Evolutionary conservation across 1,140 invertebrate genomes (phyloP), one percentile per base, ranked within the genome.

Genomic region (Drosophila parabipectinata): DNA sequence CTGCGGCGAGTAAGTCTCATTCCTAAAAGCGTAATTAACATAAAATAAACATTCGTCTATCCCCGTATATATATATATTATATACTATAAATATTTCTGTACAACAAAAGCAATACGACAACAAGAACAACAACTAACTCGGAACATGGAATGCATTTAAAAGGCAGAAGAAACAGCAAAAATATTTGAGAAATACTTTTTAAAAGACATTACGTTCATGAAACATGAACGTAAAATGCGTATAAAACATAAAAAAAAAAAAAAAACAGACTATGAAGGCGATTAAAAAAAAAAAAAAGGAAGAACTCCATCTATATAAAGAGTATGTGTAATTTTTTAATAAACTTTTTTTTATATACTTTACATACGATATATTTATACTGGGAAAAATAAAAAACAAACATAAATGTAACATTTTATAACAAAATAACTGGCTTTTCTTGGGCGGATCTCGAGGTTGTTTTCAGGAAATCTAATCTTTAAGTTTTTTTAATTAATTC

Each of bases 391-490:
- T 73, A 79, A 72, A 77, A 82, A 80, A 77, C 82, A 80, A 87
- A 39, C 68, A 87, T 85, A 81, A 85, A 85, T 88, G 83, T 88
- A 87, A 88, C 83, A 87, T 87, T 87, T 87, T 87, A 88, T 87
- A 88, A 87, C 83, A 79, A 87, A 81, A 81, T 32, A 30, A 53
- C n/a, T 69, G 34, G 8, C n/a, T 61, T 54, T 48, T 26, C 37
- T 57, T 54, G 15, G 24, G 15, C 3, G 26, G 18, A 5, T 8
- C 0, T 18, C 8, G 44, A 12, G n/a, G 1, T 32, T 45, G 1
- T 26, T 26, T 10, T 2, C 21, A 56, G 21, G 26, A 4, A 58
- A 47, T 45, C 4, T 26, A 18, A 26, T 5, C 12, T 26, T 9
- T 9, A 32, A 32, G 9, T 9, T 9, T 10, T 32, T 3, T 32